Evolutionary conservation across 2,797 vertebrate species (phyloP).

Genomic region (Graptemys geographica): DNA sequence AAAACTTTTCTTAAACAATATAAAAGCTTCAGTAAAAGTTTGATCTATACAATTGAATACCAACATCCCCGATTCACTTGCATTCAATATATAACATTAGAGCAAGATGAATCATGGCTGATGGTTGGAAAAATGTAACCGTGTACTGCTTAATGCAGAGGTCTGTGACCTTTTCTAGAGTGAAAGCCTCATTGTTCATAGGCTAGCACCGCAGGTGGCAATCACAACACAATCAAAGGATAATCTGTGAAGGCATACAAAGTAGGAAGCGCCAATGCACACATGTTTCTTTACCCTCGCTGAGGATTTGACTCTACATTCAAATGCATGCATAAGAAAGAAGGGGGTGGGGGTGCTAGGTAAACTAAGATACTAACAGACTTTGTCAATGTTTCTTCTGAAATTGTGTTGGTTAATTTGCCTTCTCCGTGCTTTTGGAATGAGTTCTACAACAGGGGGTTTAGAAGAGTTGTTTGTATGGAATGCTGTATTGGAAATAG

Average conservation of each 20-base stretch:
- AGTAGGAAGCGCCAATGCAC: not conserved
- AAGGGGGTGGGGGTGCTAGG: not conserved
- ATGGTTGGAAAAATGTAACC: not conserved
- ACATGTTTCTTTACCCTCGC: not conserved
- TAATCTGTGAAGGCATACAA: not conserved
- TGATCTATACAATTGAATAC: not conserved
- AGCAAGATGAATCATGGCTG: not conserved
- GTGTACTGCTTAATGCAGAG: not conserved
- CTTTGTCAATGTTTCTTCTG: not conserved
- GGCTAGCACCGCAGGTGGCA: not conserved
- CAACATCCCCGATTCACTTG: not conserved
- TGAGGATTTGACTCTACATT: not conserved
- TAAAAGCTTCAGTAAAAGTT: not conserved
- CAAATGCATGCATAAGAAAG: not conserved
- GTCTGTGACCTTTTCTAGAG: rapidly evolving
- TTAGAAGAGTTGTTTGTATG: not conserved
- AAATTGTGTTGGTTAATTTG: not conserved
- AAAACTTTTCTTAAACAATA: rapidly evolving
- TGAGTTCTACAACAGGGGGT: not conserved
- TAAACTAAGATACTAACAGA: not conserved
- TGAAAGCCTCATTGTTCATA: not conserved
- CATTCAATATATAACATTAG: not conserved
- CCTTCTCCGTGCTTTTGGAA: not conserved
- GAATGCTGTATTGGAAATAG: not conserved
- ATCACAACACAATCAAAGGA: not conserved